Conservation (phyloP, 1,140 invertebrate species). For the Pissodes strobi region DNA sequence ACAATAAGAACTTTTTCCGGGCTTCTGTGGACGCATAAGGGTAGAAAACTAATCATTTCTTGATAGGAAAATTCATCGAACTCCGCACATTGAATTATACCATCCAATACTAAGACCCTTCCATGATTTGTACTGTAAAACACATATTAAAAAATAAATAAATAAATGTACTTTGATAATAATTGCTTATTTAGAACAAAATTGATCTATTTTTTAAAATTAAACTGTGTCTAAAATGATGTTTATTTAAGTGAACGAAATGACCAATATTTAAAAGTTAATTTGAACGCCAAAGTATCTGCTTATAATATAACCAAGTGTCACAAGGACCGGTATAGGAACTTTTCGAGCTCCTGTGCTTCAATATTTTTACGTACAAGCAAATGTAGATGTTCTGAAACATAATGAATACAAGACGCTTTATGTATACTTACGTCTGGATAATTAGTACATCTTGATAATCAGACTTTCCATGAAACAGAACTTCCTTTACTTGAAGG, state of each 20-base stretch:
- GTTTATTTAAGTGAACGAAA: no score
- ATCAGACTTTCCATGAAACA: slow-evolving; percentile 81
- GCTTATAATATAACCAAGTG: no score
- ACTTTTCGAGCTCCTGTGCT: no score
- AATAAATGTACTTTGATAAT: background rate
- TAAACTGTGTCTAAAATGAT: no score
- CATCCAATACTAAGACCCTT: slow-evolving; percentile 88
- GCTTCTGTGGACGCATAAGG: slow-evolving; percentile 87
- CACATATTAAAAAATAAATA: no score
- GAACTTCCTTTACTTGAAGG: slow-evolving; percentile 81
- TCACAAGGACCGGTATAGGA: no score
- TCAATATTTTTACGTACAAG: no score
- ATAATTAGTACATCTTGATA: slow-evolving; percentile 91
- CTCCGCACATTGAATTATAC: slow-evolving; percentile 96
- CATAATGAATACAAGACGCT: no score
- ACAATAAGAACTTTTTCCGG: slow-evolving; percentile 94
- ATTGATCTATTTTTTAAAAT: no score
- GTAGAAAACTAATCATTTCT: slow-evolving; percentile 97
- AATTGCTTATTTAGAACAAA: background rate
- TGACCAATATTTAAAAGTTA: no score
- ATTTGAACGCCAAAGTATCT: no score
- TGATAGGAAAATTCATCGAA: slow-evolving; percentile 97
- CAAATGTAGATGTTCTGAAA: no score
- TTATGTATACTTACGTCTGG: slow-evolving; percentile 74
- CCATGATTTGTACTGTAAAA: slow-evolving; percentile 89